A percentile compares a stretch with the other conserved stretches of the same genome.
Conservation (phyloP, 2,888 invertebrate species). For the Papilio gigon region DNA sequence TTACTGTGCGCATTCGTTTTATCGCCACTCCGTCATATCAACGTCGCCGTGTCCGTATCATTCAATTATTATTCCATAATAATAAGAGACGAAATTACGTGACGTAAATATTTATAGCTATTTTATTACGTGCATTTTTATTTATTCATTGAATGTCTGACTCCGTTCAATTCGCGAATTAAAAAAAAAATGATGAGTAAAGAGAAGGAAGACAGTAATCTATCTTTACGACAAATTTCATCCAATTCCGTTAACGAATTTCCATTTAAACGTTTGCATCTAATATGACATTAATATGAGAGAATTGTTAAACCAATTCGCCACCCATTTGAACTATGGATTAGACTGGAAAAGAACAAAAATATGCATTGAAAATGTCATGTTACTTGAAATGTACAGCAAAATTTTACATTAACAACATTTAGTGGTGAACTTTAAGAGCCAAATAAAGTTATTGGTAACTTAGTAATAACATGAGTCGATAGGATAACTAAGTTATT, state of each 20-base stretch:
- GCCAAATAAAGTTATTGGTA: constrained; percentile 19
- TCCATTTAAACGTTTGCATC: too few species aligned
- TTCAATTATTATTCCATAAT: constrained; percentile 36
- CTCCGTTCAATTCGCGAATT: too few species aligned
- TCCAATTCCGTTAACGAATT: too few species aligned
- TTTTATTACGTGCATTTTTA: constrained; percentile 27
- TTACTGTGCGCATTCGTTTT: constrained; percentile 28
- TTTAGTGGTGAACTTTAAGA: constrained; percentile 9
- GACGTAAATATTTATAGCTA: constrained; percentile 33
- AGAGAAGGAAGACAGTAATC: too few species aligned
- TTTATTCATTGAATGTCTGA: constrained; percentile 4
- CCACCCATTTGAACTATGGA: too few species aligned
- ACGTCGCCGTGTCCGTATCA: constrained; percentile 21
- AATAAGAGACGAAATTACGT: constrained; percentile 33
- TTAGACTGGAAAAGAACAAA: too few species aligned
- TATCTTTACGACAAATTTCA: too few species aligned
- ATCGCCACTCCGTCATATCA: constrained; percentile 12
- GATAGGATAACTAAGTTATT: constrained; percentile 58
- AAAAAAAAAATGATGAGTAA: not conserved
- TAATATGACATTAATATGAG: too few species aligned
- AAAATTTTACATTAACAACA: not conserved
- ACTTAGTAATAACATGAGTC: constrained; percentile 43
- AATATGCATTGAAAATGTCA: not conserved
- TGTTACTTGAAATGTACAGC: not conserved
- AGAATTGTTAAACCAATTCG: too few species aligned